phyloP scores from a whole-genome alignment of 2,888 invertebrate species.

The Conus canariensis region DNA sequence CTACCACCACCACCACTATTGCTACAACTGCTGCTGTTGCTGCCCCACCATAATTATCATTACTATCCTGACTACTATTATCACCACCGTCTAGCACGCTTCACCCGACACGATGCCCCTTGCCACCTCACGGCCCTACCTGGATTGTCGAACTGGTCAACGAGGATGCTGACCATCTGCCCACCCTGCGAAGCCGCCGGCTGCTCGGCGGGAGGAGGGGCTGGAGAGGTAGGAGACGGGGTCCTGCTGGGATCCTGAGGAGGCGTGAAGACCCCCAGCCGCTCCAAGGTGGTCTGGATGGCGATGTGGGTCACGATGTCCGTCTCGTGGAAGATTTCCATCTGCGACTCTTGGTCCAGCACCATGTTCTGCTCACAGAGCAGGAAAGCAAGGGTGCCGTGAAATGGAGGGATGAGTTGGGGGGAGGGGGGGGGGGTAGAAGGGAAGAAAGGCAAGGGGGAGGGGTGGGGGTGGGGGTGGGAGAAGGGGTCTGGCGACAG shows the following conservation, averaged over 20 bases:
- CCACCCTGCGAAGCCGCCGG: not conserved
- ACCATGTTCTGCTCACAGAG: not conserved
- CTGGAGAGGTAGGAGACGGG: no score
- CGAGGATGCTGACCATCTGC: not conserved
- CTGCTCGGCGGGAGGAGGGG: no score
- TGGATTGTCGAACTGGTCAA: not conserved
- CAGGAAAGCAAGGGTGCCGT: no score
- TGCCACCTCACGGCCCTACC: no score
- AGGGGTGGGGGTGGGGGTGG: no score
- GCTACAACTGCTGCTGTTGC: no score
- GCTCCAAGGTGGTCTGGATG: constrained; percentile 34
- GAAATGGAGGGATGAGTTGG: no score
- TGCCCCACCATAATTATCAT: no score
- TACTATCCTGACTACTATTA: not conserved
- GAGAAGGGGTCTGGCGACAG: no score
- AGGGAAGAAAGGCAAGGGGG: no score
- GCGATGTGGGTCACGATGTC: constrained; percentile 25
- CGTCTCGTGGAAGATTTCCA: constrained; percentile 28
- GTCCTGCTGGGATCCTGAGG: not conserved
- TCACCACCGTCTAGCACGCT: not conserved
- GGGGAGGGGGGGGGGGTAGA: not conserved
- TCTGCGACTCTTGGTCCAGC: not conserved
- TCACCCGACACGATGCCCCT: no score
- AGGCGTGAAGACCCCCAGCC: not conserved
- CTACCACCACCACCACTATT: no score